A percentile compares a stretch with the other conserved stretches of the same genome.
phyloP scores from a whole-genome alignment of 2,113 vertebrate genomes.

The Tragelaphus imberbis region DNA sequence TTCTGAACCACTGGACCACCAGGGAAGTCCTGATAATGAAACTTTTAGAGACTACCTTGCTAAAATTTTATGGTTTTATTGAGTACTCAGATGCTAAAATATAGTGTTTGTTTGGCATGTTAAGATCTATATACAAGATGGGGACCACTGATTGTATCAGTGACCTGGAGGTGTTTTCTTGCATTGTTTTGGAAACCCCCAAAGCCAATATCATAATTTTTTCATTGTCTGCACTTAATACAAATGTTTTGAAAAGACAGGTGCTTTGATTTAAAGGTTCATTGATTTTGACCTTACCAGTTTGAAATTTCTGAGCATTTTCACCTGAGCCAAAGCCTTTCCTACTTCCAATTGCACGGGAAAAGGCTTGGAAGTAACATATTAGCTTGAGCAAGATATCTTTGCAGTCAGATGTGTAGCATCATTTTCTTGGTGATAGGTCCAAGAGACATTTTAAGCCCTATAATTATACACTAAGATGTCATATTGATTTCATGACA shows the following conservation, averaged over 20 bases:
- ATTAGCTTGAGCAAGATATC: background rate
- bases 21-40: background rate
- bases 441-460: background rate
- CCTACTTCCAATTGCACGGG: background rate
- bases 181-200: background rate
- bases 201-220: background rate
- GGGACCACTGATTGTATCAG: background rate
- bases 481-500: slow-evolving; percentile 3
- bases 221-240: background rate
- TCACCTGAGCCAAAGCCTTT: background rate
- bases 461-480: background rate
- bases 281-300: background rate
- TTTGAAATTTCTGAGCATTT: background rate
- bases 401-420: background rate
- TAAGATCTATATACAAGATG: background rate
- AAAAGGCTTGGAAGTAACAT: background rate
- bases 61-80: background rate
- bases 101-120: background rate
- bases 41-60: background rate
- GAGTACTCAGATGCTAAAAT: background rate
- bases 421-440: background rate
- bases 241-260: background rate
- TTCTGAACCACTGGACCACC: background rate
- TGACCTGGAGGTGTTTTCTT: background rate
- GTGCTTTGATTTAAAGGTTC: background rate